A percentile compares a stretch with the other conserved stretches of the same genome.
These are phyloP conservation scores for Tinea semifulvella DNA, from an alignment of 2,888 invertebrate genomes.

Conservation along the genomic window DNA sequence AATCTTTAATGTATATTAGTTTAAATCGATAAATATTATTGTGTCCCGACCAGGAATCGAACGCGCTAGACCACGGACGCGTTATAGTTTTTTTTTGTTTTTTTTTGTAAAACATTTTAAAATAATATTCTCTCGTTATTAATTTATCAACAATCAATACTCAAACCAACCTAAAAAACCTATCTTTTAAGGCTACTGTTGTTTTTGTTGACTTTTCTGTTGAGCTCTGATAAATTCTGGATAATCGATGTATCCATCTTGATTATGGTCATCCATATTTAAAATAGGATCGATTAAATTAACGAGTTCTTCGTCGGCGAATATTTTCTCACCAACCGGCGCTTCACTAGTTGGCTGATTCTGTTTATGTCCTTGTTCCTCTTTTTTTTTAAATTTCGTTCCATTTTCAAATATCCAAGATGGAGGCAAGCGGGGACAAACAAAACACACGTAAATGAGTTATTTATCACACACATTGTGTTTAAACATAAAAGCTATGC, in stretches of 20 bases:
- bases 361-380: conserved; percentile 77
- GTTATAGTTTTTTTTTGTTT: too few relatives aligned
- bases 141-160: too few relatives aligned
- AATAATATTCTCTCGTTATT: too few relatives aligned
- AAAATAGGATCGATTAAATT: conserved; percentile 92
- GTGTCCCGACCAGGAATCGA: too few relatives aligned
- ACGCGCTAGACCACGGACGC: too few relatives aligned
- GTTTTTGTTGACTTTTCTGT: conserved; percentile 71
- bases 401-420: neutral
- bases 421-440: neutral
- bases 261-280: conserved; percentile 87
- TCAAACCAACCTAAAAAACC: too few relatives aligned
- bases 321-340: conserved; percentile 79
- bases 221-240: conserved; percentile 93
- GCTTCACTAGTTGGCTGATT: conserved; percentile 51
- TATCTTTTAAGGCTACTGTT: too few relatives aligned
- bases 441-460: conserved; percentile 4
- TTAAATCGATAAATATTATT: too few relatives aligned
- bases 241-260: conserved; percentile 93
- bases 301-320: conserved; percentile 85
- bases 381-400: conserved; percentile 12
- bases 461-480: too few relatives aligned
- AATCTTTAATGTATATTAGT: too few relatives aligned
- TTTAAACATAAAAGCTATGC: too few relatives aligned
- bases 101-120: too few relatives aligned